Conservation (phyloP, 2,797 vertebrate genomes). For the Lacerta bilineata region DNA sequence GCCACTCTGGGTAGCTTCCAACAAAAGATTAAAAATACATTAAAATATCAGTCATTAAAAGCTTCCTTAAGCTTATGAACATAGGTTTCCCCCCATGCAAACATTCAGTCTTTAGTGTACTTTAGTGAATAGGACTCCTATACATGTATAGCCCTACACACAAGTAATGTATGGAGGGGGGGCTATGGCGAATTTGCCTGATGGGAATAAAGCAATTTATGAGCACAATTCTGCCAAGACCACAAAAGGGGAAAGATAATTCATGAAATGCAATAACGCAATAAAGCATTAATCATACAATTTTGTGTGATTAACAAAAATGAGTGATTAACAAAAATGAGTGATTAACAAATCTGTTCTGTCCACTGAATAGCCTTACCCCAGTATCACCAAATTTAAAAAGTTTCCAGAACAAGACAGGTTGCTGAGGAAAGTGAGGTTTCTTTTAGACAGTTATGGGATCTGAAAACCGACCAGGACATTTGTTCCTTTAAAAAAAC, state of each 20-base stretch:
- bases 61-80: not conserved
- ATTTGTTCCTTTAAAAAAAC: not conserved
- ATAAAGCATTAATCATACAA: not conserved
- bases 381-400: not conserved
- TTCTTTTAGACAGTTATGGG: not conserved
- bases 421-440: not conserved
- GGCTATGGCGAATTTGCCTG: not conserved
- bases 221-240: not conserved
- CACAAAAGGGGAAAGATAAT: conserved; percentile 25
- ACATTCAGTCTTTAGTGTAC: not conserved
- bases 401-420: rapidly evolving
- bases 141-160: not conserved
- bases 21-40: too few relatives aligned
- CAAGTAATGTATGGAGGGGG: not conserved
- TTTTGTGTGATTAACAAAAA: not conserved
- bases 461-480: conserved; percentile 3
- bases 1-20: too few relatives aligned
- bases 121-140: not conserved
- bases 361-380: not conserved
- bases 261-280: conserved; percentile 19
- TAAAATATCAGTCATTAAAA: too few relatives aligned
- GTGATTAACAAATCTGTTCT: not conserved
- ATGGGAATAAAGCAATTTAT: not conserved
- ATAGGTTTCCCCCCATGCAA: not conserved
- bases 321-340: too few relatives aligned